A percentile compares a stretch with the other conserved stretches of the same genome.
Evolutionary conservation across 1,140 invertebrate genomes (phyloP).

Genomic region (Neelides sp.): DNA sequence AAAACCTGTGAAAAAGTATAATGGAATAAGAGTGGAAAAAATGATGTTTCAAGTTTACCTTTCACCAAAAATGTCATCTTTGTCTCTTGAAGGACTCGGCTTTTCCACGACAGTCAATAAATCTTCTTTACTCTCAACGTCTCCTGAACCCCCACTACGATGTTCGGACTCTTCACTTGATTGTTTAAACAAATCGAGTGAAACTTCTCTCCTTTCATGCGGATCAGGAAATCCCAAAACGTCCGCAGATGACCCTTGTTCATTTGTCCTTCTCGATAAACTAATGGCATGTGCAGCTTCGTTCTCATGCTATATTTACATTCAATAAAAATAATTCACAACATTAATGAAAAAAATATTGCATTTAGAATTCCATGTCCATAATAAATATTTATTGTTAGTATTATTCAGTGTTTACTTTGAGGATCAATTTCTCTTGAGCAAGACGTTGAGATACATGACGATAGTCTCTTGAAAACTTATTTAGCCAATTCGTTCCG

Average conservation of each 20-base stretch:
- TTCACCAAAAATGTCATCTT: slow-evolving; percentile 4
- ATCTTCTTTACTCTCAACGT: slow-evolving; percentile 25
- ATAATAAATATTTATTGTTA: background rate
- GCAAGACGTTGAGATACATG: slow-evolving; percentile 62
- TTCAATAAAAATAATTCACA: too few relatives aligned
- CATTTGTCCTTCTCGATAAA: too few relatives aligned
- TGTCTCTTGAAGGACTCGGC: slow-evolving; percentile 10
- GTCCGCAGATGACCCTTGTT: too few relatives aligned
- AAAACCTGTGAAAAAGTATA: too few relatives aligned
- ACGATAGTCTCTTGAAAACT: slow-evolving; percentile 80
- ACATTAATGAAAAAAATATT: background rate
- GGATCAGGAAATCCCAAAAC: too few relatives aligned
- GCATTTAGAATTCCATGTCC: background rate
- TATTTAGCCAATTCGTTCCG: slow-evolving; percentile 73
- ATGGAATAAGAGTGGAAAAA: too few relatives aligned
- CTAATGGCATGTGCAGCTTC: too few relatives aligned
- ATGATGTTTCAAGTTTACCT: slow-evolving; percentile 6
- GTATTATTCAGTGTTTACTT: slow-evolving; percentile 44
- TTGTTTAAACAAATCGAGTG: too few relatives aligned
- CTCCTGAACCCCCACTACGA: slow-evolving; percentile 23
- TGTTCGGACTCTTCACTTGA: too few relatives aligned
- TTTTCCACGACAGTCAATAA: slow-evolving; percentile 29
- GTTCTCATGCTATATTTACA: too few relatives aligned
- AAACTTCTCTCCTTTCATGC: too few relatives aligned
- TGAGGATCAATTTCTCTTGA: slow-evolving; percentile 62